Base-by-base conservation (phyloP, 2,888 invertebrate genomes). In the Celastrina argiolus region DNA sequence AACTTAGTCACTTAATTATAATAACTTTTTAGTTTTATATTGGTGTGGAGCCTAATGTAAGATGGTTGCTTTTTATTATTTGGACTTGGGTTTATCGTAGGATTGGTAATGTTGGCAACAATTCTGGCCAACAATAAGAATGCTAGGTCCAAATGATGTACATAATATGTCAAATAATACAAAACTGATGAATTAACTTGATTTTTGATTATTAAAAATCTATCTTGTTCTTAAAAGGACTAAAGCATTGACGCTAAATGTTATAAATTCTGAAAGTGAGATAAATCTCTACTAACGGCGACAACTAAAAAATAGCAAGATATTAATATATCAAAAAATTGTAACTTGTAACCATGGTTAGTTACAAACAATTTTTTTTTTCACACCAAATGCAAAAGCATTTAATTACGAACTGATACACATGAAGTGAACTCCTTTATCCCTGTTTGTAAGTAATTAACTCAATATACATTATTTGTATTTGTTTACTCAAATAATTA, bases 1-100 rank as follows among this genome's bases (percentile, higher is more conserved):
- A 81, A 80, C 76, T 83, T 87, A 88, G 87, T 87, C 85, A 84
- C 84, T 84, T 85, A 78, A 75, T 78, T 83, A 81, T 79, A 81
- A 83, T 82, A 81, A 85, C 85, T 81, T 72, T 79, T 83, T 87
- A 84, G 80, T 84, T 82, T 80, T 81, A 74, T 81, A 76, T 80
- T 79, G 80, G 74, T 77, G 76, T 71, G 75, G 76, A 82, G 81
- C 78, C 41, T 82, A 81, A 81, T 82, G 80, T 83, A 80, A 83
- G 81, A 83, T 77, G 82, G 81, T 87, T 86, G 81, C 82, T 81
- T 79, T 79, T 68, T 65, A 80, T 81, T 81, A 78, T 82, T 81
- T 80, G 87, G 85, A 86, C 79, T 82, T 82, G 86, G 86, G 84
- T 88, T 87, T 82, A 75, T 82, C 72, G 14, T 66, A 75, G 83